A percentile compares a stretch with the other conserved stretches of the same genome.
Evolutionary conservation across 2,888 invertebrate genomes (phyloP).

Genomic region (Didymodactylos carnosus): DNA sequence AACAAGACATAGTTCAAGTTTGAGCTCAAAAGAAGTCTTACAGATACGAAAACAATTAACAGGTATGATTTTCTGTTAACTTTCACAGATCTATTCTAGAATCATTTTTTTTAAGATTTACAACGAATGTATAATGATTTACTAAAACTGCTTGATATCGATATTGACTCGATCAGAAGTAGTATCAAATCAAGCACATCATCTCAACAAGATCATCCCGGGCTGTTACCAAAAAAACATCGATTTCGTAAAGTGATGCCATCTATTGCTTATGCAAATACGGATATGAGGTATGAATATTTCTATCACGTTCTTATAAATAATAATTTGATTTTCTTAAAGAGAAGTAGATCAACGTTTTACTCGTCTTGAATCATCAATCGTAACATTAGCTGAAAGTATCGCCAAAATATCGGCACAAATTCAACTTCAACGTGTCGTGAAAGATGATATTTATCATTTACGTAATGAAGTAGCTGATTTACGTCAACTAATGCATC

Average conservation of each 20-base stretch:
- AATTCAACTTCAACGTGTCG: slow-evolving; percentile 53
- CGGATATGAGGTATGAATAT: neutral
- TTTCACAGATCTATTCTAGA: neutral
- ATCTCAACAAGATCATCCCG: neutral
- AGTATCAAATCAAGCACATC: neutral
- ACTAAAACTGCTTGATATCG: slow-evolving; percentile 19
- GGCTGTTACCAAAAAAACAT: neutral
- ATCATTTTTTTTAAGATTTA: slow-evolving; percentile 16
- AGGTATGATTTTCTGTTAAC: neutral
- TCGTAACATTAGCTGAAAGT: slow-evolving; percentile 66
- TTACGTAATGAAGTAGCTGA: neutral
- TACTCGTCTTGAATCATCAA: slow-evolving; percentile 68
- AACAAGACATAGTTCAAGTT: slow-evolving; percentile 59
- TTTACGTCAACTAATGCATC: neutral
- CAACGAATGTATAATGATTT: slow-evolving; percentile 26
- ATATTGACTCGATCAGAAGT: slow-evolving; percentile 16
- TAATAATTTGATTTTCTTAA: neutral
- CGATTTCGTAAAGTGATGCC: neutral
- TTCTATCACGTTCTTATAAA: neutral
- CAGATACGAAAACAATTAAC: slow-evolving; percentile 41
- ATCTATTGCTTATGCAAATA: neutral
- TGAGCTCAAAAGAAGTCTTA: slow-evolving; percentile 66
- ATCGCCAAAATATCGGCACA: slow-evolving; percentile 75
- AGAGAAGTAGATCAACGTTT: slow-evolving; percentile 66
- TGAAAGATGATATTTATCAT: neutral